Evolutionary conservation across 2,797 vertebrate species (phyloP), one percentile per base, ranked within the genome.

Genomic region (Paguma larvata): DNA sequence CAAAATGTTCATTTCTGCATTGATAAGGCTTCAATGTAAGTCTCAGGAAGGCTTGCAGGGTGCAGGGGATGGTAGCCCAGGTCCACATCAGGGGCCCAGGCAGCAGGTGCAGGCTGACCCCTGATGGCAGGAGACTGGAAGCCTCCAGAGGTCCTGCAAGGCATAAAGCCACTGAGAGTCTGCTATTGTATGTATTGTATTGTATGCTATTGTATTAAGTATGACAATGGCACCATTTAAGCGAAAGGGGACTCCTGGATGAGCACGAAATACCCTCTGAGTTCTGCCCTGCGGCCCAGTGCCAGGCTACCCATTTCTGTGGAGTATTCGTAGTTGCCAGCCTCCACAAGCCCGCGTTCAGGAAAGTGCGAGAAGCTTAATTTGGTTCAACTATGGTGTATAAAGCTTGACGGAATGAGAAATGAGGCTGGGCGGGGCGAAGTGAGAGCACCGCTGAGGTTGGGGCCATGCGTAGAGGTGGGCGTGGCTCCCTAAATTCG

Each of bases 381-480:
- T 38, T 93, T 56, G 41, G 8, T 75, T 56, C 9, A 84, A 23
- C 15, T 12, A 3, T 27, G 6, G 7, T 59, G 2, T 14, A 16
- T 19, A 11, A 63, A 27, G 15, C 23, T 41, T 44, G 53, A 30
- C 67, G 59, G 21, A 10, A 30, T 8, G 23, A 86, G 44, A 21
- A 23, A 25, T 11, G 34, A 65, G 2, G n/a, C 21, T 65, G 25
- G 16, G 6, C n/a, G 9, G 38, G 46, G 30, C 68, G 30, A 27
- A 75, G 48, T 53, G 16, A 51, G 48, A 38, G 48, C 30, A 12
- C 0, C 16, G 10, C 53, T 19, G 11, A 14, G 1, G 0, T 7
- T 6, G 41, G 16, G 46, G 21, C 27, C 19, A 2, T 0, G 1
- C 4, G 0, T 7, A 2, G 51, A 73, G 14, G 25, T 23, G 11